A percentile compares a stretch with the other conserved stretches of the same genome.
Evolutionary conservation across 1,140 invertebrate genomes (phyloP).

Genomic region (Hirudo medicinalis): DNA sequence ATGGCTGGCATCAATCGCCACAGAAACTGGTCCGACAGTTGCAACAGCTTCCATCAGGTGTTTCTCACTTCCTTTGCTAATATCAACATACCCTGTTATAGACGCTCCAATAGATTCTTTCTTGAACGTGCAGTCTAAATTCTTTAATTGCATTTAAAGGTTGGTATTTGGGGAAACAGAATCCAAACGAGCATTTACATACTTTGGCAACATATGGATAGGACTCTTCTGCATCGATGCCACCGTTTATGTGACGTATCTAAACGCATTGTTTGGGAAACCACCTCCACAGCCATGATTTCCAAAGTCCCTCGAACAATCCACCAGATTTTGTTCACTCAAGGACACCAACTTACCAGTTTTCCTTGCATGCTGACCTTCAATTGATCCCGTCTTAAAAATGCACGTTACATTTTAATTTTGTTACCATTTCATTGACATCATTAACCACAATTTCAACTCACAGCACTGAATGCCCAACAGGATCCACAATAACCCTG

Average conservation of each 20-base stretch:
- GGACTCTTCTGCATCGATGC: conserved; percentile 75
- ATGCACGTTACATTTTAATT: background rate
- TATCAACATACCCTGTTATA: conserved; percentile 54
- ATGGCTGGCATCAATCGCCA: conserved; percentile 75
- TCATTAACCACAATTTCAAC: conserved; percentile 1
- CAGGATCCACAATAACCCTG: conserved; percentile 40
- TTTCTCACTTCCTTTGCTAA: conserved; percentile 74
- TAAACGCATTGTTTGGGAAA: conserved; percentile 74
- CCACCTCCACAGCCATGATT: conserved; percentile 93
- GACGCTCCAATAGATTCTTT: background rate
- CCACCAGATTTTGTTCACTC: conserved; percentile 91
- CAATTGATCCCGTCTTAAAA: conserved; percentile 65
- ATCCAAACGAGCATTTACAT: background rate
- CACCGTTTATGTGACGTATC: conserved; percentile 80
- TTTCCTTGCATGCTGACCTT: conserved; percentile 84
- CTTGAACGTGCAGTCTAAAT: background rate
- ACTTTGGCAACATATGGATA: conserved; percentile 37
- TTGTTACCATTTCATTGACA: background rate
- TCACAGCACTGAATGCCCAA: conserved; percentile 33
- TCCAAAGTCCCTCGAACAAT: conserved; percentile 57
- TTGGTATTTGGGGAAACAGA: too few species aligned
- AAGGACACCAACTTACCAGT: conserved; percentile 70
- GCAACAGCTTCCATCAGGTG: conserved; percentile 26
- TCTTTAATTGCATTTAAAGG: background rate
- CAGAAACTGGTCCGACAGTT: conserved; percentile 70